These are phyloP conservation scores for Euwallacea similis DNA, from an alignment of 1,140 invertebrate species.

Conservation along the genomic window DNA sequence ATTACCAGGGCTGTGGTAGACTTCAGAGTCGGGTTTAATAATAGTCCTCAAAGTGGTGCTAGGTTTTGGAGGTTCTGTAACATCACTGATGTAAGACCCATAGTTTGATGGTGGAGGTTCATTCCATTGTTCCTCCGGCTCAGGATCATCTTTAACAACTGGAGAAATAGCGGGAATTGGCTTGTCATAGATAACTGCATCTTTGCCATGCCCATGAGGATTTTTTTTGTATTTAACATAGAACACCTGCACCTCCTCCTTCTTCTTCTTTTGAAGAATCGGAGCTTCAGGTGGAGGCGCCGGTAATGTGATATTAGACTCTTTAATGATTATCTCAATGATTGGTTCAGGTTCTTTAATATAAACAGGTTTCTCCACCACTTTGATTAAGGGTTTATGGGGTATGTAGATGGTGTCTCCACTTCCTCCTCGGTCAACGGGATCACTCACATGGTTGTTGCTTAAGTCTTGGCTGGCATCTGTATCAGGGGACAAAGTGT, in stretches of 20 bases:
- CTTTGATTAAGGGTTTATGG: conserved; percentile 53
- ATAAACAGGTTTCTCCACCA: conserved; percentile 60
- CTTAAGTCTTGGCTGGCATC: conserved; percentile 57
- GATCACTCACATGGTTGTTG: conserved; percentile 55
- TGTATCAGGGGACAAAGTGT: conserved; percentile 56
- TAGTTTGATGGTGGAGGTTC: conserved; percentile 45
- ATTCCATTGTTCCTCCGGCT: conserved; percentile 47
- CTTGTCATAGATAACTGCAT: conserved; percentile 74
- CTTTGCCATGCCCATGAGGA: conserved; percentile 64
- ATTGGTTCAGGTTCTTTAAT: conserved; percentile 83
- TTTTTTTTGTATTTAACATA: conserved; percentile 88
- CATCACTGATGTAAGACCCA: conserved; percentile 48
- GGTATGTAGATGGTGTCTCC: conserved; percentile 53
- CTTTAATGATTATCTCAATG: conserved; percentile 89
- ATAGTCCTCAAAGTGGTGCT: conserved; percentile 79
- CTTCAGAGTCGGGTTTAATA: conserved; percentile 80
- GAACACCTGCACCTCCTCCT: conserved; percentile 85
- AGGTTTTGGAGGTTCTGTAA: conserved; percentile 58
- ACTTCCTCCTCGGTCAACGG: conserved; percentile 39
- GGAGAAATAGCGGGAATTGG: conserved; percentile 74
- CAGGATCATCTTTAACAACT: conserved; percentile 61
- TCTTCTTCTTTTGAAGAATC: conserved; percentile 63
- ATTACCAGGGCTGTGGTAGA: conserved; percentile 70
- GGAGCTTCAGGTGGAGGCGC: conserved; percentile 59
- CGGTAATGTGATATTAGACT: conserved; percentile 79